These are phyloP conservation scores for Cyprinodon brontotheroides DNA, from an alignment of 2,113 vertebrate species.

Conservation along the genomic window DNA sequence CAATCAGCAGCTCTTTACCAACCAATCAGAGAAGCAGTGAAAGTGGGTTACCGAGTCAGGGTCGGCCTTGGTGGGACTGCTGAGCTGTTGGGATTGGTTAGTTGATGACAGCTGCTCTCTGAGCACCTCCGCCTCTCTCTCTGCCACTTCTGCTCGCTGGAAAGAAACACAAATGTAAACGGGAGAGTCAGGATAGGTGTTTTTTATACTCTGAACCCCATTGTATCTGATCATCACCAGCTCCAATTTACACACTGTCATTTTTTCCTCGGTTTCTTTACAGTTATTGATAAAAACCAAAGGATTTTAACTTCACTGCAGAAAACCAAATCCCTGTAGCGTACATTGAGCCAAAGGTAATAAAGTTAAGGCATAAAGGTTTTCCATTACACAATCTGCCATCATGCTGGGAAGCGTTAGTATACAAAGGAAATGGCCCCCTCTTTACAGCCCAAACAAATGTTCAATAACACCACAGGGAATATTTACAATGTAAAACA, in stretches of 20 bases:
- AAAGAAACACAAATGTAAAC: constrained; percentile 15
- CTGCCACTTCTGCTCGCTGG: constrained; percentile 94
- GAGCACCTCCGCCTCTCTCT: constrained; percentile 92
- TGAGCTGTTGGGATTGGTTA: constrained; percentile 89
- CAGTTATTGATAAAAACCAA: neutral
- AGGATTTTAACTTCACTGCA: neutral
- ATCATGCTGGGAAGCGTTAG: constrained; percentile 9
- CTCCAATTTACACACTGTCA: neutral
- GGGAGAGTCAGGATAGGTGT: neutral
- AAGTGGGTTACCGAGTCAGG: constrained; percentile 86
- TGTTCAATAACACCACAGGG: neutral
- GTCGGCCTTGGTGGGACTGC: constrained; percentile 88
- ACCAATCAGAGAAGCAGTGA: constrained; percentile 28
- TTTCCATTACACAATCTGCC: constrained; percentile 35
- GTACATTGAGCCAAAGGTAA: constrained; percentile 3
- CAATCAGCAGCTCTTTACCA: constrained; percentile 33
- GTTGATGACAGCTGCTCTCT: constrained; percentile 92
- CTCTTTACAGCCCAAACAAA: constrained; percentile 35
- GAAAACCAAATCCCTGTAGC: constrained; percentile 1
- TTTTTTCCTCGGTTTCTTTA: neutral
- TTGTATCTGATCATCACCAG: neutral
- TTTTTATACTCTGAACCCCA: neutral
- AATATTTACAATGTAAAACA: constrained; percentile 4
- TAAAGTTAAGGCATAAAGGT: constrained; percentile 15
- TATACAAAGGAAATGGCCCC: neutral